These are phyloP conservation scores for Dasyornis broadbenti DNA, from an alignment of 2,113 vertebrate genomes.

Conservation along the genomic window DNA sequence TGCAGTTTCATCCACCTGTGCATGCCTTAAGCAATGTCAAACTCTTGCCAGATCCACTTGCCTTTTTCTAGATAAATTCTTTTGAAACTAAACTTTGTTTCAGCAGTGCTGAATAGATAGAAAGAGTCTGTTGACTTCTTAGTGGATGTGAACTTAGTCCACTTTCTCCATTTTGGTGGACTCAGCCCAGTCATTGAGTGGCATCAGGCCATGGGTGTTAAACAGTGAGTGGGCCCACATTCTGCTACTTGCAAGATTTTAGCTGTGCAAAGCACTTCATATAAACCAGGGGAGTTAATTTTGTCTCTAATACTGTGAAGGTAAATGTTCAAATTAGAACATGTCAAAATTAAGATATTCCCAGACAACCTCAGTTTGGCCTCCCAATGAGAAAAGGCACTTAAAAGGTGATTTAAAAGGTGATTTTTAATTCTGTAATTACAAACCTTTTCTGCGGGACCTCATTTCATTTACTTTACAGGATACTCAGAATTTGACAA, in stretches of 20 bases:
- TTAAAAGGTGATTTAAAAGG: neutral
- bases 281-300: neutral
- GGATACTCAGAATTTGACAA: neutral
- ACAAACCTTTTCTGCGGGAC: neutral
- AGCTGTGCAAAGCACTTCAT: neutral
- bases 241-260: neutral
- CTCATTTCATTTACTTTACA: neutral
- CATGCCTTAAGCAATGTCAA: constrained; percentile 84
- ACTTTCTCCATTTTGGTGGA: neutral
- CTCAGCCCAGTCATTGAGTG: neutral
- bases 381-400: neutral
- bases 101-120: constrained; percentile 13
- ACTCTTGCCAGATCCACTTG: constrained; percentile 59
- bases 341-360: neutral
- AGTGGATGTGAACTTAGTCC: neutral
- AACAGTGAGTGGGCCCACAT: neutral
- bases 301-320: neutral
- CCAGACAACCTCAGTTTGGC: neutral
- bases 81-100: constrained; percentile 58
- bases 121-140: neutral
- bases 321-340: neutral
- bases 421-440: neutral
- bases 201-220: neutral
- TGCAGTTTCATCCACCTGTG: constrained; percentile 93
- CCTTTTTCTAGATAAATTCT: constrained; percentile 51